Evolutionary conservation across 2,888 invertebrate species (phyloP), one percentile per base, ranked within the genome.

Genomic region (Protophormia terraenovae): DNA sequence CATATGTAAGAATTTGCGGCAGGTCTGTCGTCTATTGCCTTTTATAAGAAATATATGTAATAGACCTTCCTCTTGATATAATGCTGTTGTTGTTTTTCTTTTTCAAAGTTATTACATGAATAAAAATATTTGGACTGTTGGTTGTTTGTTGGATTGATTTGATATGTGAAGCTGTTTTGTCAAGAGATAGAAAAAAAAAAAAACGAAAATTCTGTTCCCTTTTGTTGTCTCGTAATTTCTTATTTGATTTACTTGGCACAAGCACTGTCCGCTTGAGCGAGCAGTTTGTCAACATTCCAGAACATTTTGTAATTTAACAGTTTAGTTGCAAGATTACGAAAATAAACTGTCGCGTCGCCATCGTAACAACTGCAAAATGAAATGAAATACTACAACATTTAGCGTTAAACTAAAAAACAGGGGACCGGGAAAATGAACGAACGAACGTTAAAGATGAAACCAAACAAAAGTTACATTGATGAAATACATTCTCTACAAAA

Each of bases 261-360:
- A 47, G 69, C 67, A 62, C 55, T 55, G 73, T 67, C 77, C 85
- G 64, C 67, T 71, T 82, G 55, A 85, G 60, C 78, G 75, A 79
- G 82, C 82, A 71, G 82, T 79, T 80, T 85, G 85, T 85, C 85
- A 85, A 76, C 85, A 85, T 85, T 85, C 85, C 85, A 85, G 85
- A 85, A 85, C 82, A 85, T 85, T 85, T 85, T 85, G 82, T 85
- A 82, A 85, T 82, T 85, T 85, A 82, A 82, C 84, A 85, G 84
- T 85, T 78, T 85, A 73, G 78, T 60, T 66, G 78, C 78, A 78
- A 82, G 82, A 73, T 82, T 82, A 85, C 85, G 58, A 82, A 85
- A 85, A 82, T 79, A 79, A 85, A 85, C 82, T 79, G 85, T 79
- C 78, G 85, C 85, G 64, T 71, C 82, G 41, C 58, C 27, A 81